Conservation (phyloP, 2,797 vertebrate species). For the Erethizon dorsatum region DNA sequence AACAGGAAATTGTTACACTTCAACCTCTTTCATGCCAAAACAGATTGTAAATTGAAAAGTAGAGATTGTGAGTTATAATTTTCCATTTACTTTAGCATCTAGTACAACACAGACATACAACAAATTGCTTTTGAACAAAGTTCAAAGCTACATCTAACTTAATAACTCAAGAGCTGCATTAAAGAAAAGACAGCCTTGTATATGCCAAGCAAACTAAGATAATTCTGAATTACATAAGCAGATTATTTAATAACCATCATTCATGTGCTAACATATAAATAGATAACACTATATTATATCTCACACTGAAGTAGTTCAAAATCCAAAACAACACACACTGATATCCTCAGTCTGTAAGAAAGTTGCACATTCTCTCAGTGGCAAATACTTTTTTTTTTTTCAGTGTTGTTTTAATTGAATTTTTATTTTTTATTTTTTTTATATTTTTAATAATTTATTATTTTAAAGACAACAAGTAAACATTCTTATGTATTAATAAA, state of each 20-base stretch:
- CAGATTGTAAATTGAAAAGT: not conserved
- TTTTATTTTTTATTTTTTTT: too few species aligned
- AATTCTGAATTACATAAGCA: not conserved
- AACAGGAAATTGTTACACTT: not conserved
- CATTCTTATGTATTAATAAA: too few species aligned
- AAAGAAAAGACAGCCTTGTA: not conserved
- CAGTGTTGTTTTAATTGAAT: too few species aligned
- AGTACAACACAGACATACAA: not conserved
- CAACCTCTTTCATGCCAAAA: conserved; percentile 52
- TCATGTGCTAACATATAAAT: not conserved
- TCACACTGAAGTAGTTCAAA: conserved; percentile 40
- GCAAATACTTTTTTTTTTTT: not conserved
- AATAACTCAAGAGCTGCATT: conserved; percentile 11
- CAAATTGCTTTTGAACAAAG: conserved; percentile 54
- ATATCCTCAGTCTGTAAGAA: not conserved
- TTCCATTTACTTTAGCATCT: conserved; percentile 25
- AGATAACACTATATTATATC: not conserved
- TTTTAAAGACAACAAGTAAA: too few species aligned
- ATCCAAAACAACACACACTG: conserved; percentile 21
- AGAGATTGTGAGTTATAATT: not conserved
- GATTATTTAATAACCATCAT: conserved; percentile 1
- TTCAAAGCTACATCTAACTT: conserved; percentile 27
- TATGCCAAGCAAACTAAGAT: conserved; percentile 12
- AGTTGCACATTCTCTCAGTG: conserved; percentile 37
- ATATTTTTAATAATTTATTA: too few species aligned